A percentile compares a stretch with the other conserved stretches of the same genome.
Conservation (phyloP, 2,888 invertebrate genomes). For the Ecliptopera silaceata region DNA sequence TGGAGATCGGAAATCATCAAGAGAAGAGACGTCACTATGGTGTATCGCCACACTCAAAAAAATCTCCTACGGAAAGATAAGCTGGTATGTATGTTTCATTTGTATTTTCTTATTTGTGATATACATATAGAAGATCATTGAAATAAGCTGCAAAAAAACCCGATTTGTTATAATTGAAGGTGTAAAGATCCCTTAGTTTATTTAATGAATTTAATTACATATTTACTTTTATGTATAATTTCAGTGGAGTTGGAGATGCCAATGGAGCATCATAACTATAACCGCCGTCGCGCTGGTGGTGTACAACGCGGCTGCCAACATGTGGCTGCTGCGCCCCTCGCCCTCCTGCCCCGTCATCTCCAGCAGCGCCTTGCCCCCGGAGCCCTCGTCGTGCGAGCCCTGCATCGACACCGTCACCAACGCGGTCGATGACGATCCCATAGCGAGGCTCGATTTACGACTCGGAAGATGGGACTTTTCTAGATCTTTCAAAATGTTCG, state of each 20-base stretch:
- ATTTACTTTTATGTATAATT: slow-evolving; percentile 16
- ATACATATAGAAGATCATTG: too few relatives aligned
- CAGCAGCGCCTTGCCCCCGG: slow-evolving; percentile 48
- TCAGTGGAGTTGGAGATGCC: slow-evolving; percentile 82
- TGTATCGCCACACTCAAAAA: slow-evolving; percentile 23
- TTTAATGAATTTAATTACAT: too few relatives aligned
- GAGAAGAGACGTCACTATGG: slow-evolving; percentile 8
- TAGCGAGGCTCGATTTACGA: slow-evolving; percentile 84
- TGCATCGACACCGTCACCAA: slow-evolving; percentile 60
- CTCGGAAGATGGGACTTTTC: slow-evolving; percentile 90
- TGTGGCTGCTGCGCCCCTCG: slow-evolving; percentile 66
- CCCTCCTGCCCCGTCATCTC: slow-evolving; percentile 53
- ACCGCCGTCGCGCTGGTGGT: slow-evolving; percentile 85
- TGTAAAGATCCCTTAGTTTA: too few relatives aligned
- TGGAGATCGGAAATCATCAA: neutral
- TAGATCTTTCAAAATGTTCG: slow-evolving; percentile 87
- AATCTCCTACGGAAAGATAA: slow-evolving; percentile 38
- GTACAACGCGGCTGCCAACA: slow-evolving; percentile 75
- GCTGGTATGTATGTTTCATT: slow-evolving; percentile 21
- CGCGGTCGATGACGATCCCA: slow-evolving; percentile 70
- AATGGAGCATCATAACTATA: slow-evolving; percentile 87
- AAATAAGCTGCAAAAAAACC: too few relatives aligned
- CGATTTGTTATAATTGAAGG: too few relatives aligned
- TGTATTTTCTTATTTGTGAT: neutral
- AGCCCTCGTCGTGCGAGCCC: slow-evolving; percentile 65